A percentile compares a stretch with the other conserved stretches of the same genome.
Conservation (phyloP, 2,113 vertebrate genomes). For the Entomyzon cyanotis region DNA sequence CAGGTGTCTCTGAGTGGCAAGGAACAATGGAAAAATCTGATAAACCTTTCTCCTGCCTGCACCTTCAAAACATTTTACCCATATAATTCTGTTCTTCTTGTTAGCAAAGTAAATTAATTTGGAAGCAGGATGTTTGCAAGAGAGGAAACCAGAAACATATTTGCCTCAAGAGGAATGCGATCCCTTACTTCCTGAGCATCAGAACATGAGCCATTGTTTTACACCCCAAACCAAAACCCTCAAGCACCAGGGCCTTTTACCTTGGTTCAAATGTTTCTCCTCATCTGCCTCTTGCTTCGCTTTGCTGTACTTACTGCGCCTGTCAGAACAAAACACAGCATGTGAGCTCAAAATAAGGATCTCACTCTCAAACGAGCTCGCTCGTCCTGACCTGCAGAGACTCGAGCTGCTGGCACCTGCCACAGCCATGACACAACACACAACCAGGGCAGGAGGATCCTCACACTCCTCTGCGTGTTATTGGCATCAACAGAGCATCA, state of each 20-base stretch:
- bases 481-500: neutral
- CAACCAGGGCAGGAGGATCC: neutral
- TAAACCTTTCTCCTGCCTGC: neutral
- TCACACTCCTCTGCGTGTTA: neutral
- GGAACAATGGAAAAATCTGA: neutral
- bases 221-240: neutral
- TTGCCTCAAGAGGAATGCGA: neutral
- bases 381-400: neutral
- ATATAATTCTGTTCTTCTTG: neutral
- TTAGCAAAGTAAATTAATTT: neutral
- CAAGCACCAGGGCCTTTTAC: conserved; percentile 67
- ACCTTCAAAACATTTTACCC: neutral
- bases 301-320: conserved; percentile 95
- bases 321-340: conserved; percentile 67
- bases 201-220: neutral
- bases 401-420: conserved; percentile 17
- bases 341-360: neutral
- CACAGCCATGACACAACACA: neutral
- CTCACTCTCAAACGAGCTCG: neutral
- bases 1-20: neutral
- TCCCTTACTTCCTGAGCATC: neutral
- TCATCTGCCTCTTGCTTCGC: conserved; percentile 96
- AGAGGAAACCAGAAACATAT: neutral
- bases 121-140: neutral
- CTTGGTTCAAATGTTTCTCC: conserved; percentile 95